Evolutionary conservation across 2,888 invertebrate genomes (phyloP).

Genomic region (Chloromyia formosa): DNA sequence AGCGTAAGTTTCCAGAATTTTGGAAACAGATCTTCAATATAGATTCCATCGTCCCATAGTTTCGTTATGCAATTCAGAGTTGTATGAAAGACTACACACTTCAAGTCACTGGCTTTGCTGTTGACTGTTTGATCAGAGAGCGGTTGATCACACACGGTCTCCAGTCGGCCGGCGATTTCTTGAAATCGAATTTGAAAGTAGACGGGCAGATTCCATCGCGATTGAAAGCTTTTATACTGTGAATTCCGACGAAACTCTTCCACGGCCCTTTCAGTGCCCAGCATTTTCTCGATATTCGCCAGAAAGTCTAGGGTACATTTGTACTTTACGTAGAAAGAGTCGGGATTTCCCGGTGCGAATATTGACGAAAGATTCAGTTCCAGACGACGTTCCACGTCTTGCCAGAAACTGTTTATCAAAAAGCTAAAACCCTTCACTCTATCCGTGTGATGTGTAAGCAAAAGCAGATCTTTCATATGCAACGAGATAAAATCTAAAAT

Average conservation of each 20-base stretch:
- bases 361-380: conserved; percentile 83
- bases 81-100: conserved; percentile 60
- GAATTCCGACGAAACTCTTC: conserved; percentile 71
- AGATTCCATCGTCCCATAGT: conserved; percentile 84
- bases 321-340: conserved; percentile 85
- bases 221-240: conserved; percentile 81
- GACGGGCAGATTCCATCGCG: conserved; percentile 94
- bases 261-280: conserved; percentile 67
- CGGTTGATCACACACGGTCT: conserved; percentile 56
- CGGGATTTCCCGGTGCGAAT: conserved; percentile 92
- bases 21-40: conserved; percentile 78
- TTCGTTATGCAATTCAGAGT: conserved; percentile 67
- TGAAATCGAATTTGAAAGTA: conserved; percentile 93
- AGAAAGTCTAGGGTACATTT: conserved; percentile 81
- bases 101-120: conserved; percentile 51
- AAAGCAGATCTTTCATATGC: conserved; percentile 69
- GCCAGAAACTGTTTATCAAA: conserved; percentile 87
- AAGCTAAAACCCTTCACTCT: conserved; percentile 75
- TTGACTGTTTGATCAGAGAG: conserved; percentile 53
- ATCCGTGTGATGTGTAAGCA: conserved; percentile 65
- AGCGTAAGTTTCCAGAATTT: conserved; percentile 91
- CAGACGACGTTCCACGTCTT: conserved; percentile 82
- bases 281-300: conserved; percentile 72
- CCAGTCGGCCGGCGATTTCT: conserved; percentile 80
- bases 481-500: conserved; percentile 77